Evolutionary conservation across 1,140 invertebrate species (phyloP).

Genomic region (Apis florea): DNA sequence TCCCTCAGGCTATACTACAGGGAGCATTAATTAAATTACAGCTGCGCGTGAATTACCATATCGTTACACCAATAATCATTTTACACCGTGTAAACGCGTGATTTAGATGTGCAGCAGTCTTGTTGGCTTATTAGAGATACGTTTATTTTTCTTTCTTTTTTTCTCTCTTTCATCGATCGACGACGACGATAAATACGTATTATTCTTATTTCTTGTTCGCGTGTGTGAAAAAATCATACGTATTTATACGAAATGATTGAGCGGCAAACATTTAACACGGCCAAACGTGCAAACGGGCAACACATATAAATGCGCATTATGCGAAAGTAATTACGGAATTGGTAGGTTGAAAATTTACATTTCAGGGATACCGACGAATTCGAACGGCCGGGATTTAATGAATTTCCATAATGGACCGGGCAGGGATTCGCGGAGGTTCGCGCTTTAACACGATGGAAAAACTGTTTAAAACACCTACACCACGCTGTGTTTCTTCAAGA

Average conservation of each 20-base stretch:
- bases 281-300: neutral
- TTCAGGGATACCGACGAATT: neutral
- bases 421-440: neutral
- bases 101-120: neutral
- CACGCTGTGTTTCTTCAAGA: neutral
- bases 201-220: too few species aligned
- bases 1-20: neutral
- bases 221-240: neutral
- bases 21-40: constrained; percentile 42
- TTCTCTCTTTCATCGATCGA: neutral
- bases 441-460: constrained; percentile 11
- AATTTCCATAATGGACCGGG: constrained; percentile 43
- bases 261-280: constrained; percentile 1
- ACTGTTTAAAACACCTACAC: neutral
- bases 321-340: constrained; percentile 44
- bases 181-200: too few species aligned
- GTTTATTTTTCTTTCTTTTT: too few species aligned
- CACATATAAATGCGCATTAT: constrained; percentile 39
- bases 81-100: neutral
- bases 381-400: constrained; percentile 38
- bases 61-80: constrained; percentile 35
- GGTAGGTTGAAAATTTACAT: constrained; percentile 35
- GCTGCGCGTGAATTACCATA: constrained; percentile 37
- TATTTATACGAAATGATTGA: neutral
- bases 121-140: too few species aligned